A percentile compares a stretch with the other conserved stretches of the same genome.
Conservation (phyloP, 2,888 invertebrate genomes). For the Rhyacophila evoluta region DNA sequence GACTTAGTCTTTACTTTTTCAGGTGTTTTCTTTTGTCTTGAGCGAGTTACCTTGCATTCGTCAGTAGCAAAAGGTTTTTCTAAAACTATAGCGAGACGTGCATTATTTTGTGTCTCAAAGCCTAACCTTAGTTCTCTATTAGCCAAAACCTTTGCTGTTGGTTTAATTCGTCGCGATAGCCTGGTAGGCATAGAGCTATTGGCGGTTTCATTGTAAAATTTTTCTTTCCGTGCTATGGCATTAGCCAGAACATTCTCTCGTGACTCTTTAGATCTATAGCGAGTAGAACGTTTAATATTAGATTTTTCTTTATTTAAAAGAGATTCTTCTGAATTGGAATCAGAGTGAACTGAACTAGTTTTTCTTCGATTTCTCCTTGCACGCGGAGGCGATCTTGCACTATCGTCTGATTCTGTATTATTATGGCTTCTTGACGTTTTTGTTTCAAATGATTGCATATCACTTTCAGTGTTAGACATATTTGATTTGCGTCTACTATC, state of each 20-base stretch:
- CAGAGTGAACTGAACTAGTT: constrained; percentile 28
- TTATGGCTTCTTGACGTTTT: constrained; percentile 9
- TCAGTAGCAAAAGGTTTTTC: constrained; percentile 56
- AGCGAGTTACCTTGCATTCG: constrained; percentile 42
- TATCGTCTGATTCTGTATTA: constrained; percentile 50
- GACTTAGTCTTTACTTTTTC: constrained; percentile 56
- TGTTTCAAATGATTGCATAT: not conserved
- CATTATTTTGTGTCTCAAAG: constrained; percentile 71
- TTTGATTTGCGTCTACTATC: constrained; percentile 55
- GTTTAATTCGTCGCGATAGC: constrained; percentile 71
- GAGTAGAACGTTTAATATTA: constrained; percentile 73
- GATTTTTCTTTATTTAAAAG: constrained; percentile 57
- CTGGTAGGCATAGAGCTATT: constrained; percentile 53
- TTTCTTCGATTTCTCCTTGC: constrained; percentile 30
- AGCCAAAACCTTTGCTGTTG: constrained; percentile 76
- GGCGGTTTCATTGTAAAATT: constrained; percentile 71
- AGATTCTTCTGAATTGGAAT: constrained; percentile 57
- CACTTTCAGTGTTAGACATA: constrained; percentile 46
- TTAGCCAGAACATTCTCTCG: constrained; percentile 75
- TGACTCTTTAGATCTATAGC: constrained; percentile 74
- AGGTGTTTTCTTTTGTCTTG: constrained; percentile 57
- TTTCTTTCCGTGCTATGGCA: constrained; percentile 80
- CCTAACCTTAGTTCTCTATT: constrained; percentile 74
- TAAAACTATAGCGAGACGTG: constrained; percentile 64
- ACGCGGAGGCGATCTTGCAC: constrained; percentile 35